These are phyloP conservation scores for Himalopsyche anomala DNA, from an alignment of 2,888 invertebrate genomes.

Conservation along the genomic window DNA sequence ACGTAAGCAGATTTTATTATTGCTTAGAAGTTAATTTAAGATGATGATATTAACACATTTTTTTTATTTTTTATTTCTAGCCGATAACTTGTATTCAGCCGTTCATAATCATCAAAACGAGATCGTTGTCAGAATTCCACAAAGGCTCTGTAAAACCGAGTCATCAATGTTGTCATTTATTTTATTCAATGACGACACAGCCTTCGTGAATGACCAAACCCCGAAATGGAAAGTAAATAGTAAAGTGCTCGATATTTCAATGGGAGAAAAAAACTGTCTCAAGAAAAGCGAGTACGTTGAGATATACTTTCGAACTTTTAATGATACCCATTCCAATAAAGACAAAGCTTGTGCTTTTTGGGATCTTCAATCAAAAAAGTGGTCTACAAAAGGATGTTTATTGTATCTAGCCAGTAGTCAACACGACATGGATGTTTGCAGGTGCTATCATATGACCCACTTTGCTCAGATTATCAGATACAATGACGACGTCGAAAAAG, in stretches of 20 bases:
- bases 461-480: conserved; percentile 77
- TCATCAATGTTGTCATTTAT: neutral
- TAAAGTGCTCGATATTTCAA: conserved; percentile 73
- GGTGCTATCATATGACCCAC: conserved; percentile 78
- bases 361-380: conserved; percentile 75
- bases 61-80: too few relatives aligned
- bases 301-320: conserved; percentile 72
- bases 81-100: too few relatives aligned
- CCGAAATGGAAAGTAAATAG: conserved; percentile 70
- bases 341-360: conserved; percentile 77
- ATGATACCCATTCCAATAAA: conserved; percentile 59
- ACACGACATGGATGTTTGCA: conserved; percentile 73
- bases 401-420: conserved; percentile 70
- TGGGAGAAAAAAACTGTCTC: conserved; percentile 69
- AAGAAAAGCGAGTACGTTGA: conserved; percentile 69
- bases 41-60: too few relatives aligned
- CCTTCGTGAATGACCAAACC: neutral
- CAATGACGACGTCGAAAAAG: conserved; percentile 67
- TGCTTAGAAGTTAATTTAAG: too few relatives aligned
- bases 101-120: neutral
- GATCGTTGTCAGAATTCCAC: neutral
- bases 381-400: conserved; percentile 77
- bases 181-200: neutral
- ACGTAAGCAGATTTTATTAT: too few relatives aligned
- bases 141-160: neutral